Conservation (phyloP, 2,797 vertebrate genomes). For the Cercopithecus neglectus region DNA sequence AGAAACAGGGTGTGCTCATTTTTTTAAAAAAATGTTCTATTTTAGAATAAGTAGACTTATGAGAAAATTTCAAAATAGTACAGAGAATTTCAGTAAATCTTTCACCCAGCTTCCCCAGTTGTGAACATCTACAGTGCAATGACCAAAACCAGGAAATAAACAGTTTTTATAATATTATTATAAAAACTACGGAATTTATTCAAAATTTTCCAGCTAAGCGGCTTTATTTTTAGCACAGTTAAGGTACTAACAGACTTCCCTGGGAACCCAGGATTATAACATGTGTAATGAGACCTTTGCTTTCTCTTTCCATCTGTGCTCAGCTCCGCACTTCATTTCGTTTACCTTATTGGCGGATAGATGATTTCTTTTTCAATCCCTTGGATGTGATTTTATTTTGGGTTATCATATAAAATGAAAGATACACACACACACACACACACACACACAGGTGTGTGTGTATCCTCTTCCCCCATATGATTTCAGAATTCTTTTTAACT, state of each 20-base stretch:
- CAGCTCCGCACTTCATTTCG: not conserved
- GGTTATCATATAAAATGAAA: not conserved
- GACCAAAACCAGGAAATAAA: not conserved
- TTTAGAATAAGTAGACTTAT: not conserved
- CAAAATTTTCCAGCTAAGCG: not conserved
- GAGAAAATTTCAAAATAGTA: not conserved
- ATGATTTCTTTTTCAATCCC: not conserved
- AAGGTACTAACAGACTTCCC: not conserved
- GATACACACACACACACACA: not conserved
- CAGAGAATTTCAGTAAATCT: not conserved
- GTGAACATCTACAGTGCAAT: not conserved
- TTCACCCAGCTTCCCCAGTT: not conserved
- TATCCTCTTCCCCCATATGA: not conserved
- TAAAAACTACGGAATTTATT: not conserved
- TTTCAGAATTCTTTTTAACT: not conserved
- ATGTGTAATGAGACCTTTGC: not conserved
- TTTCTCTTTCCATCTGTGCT: not conserved
- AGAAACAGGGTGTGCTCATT: not conserved
- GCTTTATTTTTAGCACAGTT: not conserved
- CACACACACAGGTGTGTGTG: no score
- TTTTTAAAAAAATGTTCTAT: not conserved
- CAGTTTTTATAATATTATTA: not conserved
- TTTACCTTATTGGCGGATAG: not conserved
- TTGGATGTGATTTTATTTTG: not conserved
- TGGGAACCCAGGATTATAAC: no score